A percentile compares a stretch with the other conserved stretches of the same genome.
Evolutionary conservation across 2,888 invertebrate genomes (phyloP).

Genomic region (Spodoptera littoralis): DNA sequence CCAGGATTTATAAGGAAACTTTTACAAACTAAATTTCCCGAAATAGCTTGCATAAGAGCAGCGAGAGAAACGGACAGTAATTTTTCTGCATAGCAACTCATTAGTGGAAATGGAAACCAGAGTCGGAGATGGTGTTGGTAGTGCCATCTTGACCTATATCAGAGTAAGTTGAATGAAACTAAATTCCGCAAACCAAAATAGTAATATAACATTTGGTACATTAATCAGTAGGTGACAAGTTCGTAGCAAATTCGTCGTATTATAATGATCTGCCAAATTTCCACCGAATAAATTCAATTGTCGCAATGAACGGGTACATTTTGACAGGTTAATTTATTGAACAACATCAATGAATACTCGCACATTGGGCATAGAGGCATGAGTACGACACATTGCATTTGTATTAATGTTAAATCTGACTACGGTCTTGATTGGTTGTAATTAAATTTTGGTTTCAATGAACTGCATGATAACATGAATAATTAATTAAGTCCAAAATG

Average conservation of each 20-base stretch:
- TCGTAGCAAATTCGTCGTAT: conserved; percentile 54
- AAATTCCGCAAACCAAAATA: conserved; percentile 5
- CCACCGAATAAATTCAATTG: conserved; percentile 55
- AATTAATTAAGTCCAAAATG: neutral
- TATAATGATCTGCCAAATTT: conserved; percentile 56
- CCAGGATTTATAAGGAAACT: conserved; percentile 34
- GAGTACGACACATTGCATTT: conserved; percentile 30
- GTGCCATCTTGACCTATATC: conserved; percentile 43
- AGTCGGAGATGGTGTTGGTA: conserved; percentile 26
- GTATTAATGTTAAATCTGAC: conserved; percentile 23
- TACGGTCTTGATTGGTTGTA: conserved; percentile 21
- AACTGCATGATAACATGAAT: conserved; percentile 14
- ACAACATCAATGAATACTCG: conserved; percentile 50
- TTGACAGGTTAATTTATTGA: conserved; percentile 71
- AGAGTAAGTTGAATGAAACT: conserved; percentile 15
- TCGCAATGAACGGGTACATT: conserved; percentile 63
- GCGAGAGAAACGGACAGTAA: conserved; percentile 47
- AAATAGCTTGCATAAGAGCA: conserved; percentile 38
- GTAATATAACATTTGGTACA: conserved; percentile 1
- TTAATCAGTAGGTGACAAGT: conserved; percentile 4
- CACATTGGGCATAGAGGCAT: conserved; percentile 18
- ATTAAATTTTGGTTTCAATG: conserved; percentile 21
- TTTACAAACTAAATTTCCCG: conserved; percentile 40
- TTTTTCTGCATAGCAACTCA: conserved; percentile 51
- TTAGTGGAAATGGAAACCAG: conserved; percentile 47